phyloP scores from a whole-genome alignment of 2,888 invertebrate species.

The Sarcophaga rosellei region DNA sequence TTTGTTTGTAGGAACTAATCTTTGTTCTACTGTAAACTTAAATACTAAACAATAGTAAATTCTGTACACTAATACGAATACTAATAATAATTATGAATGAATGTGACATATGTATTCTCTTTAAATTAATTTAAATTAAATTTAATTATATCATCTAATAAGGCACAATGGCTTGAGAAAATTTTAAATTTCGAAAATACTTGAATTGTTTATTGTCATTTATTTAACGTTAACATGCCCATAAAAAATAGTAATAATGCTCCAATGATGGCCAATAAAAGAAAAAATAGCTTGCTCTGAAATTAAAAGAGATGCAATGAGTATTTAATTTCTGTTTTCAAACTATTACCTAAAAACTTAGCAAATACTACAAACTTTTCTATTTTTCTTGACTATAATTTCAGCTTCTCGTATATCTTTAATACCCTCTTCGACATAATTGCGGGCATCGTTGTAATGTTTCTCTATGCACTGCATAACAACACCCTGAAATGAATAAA shows the following conservation, averaged over 20 bases:
- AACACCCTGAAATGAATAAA: slow-evolving; percentile 34
- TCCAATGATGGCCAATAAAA: slow-evolving; percentile 46
- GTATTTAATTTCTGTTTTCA: neutral
- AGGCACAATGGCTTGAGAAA: neutral
- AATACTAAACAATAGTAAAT: neutral
- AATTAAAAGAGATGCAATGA: slow-evolving; percentile 31
- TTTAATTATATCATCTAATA: neutral
- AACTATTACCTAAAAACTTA: slow-evolving; percentile 2
- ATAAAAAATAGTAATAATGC: slow-evolving; percentile 57
- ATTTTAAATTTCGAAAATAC: neutral
- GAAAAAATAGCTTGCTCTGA: slow-evolving; percentile 61
- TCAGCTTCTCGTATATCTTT: slow-evolving; percentile 71
- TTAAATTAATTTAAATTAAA: neutral
- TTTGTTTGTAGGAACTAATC: neutral
- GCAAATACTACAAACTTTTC: slow-evolving; percentile 71
- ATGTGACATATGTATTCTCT: neutral
- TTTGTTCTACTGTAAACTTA: neutral
- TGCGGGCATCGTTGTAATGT: slow-evolving; percentile 58
- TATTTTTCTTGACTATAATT: slow-evolving; percentile 71
- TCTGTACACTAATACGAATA: neutral
- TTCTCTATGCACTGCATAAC: slow-evolving; percentile 64
- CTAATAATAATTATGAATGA: neutral
- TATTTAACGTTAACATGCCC: neutral
- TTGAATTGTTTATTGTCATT: neutral
- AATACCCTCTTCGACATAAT: slow-evolving; percentile 54